These are phyloP conservation scores for Perdix hodgsoniae DNA, from an alignment of 2,797 vertebrate genomes.

Conservation along the genomic window DNA sequence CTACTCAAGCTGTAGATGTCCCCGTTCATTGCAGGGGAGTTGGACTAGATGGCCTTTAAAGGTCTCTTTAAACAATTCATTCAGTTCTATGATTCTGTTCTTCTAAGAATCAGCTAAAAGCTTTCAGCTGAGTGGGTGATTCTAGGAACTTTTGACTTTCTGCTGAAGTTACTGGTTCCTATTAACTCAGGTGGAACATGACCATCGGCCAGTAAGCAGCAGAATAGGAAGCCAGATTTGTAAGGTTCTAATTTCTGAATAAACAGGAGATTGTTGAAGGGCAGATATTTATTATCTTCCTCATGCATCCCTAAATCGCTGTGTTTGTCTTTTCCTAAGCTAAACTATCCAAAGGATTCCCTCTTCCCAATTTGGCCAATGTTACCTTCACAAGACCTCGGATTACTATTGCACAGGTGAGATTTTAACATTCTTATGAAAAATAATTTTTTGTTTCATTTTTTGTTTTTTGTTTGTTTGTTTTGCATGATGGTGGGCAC, in stretches of 20 bases:
- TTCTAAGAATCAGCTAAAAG: neutral
- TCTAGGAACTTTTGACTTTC: neutral
- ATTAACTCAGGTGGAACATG: neutral
- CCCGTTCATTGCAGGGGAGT: too few species aligned
- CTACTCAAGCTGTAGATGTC: too few species aligned
- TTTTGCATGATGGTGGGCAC: neutral
- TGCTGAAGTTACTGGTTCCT: neutral
- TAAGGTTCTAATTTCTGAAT: neutral
- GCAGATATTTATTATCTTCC: neutral
- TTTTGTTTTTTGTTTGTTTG: neutral
- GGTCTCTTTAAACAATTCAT: too few species aligned
- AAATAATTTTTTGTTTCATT: neutral
- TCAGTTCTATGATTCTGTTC: neutral
- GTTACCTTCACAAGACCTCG: slow-evolving; percentile 67
- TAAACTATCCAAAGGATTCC: slow-evolving; percentile 79
- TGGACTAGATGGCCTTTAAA: too few species aligned
- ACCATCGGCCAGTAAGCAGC: neutral
- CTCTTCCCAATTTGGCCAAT: slow-evolving; percentile 72
- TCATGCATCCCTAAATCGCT: neutral
- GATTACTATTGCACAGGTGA: slow-evolving; percentile 76
- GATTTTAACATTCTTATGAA: neutral
- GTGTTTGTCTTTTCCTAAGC: slow-evolving; percentile 50
- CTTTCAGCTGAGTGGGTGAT: neutral
- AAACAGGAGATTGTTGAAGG: neutral
- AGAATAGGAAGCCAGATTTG: neutral